Percentiles rank a stretch among this genome's conserved stretches.
phyloP scores from a whole-genome alignment of 2,888 invertebrate species.

The Lamellibrachia columna region DNA sequence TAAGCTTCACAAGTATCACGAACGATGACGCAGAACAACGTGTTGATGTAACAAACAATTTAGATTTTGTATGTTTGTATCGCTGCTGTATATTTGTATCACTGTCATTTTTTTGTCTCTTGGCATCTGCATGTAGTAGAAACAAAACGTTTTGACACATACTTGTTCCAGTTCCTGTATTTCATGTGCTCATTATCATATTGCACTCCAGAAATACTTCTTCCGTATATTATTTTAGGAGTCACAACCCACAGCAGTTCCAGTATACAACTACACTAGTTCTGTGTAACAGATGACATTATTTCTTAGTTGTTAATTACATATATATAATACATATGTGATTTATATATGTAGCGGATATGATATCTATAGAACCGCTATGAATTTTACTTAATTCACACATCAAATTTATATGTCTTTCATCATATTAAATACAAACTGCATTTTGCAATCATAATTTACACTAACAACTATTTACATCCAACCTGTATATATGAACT shows the following conservation, averaged over 20 bases:
- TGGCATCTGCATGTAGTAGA: not conserved
- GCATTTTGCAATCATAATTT: not conserved
- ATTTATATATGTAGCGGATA: not conserved
- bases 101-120: not conserved
- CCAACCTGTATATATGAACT: too few relatives aligned
- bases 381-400: not conserved
- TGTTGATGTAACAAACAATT: too few relatives aligned
- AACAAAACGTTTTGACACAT: not conserved
- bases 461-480: not conserved
- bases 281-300: not conserved
- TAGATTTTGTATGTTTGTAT: too few relatives aligned
- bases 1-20: too few relatives aligned
- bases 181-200: not conserved
- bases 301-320: not conserved
- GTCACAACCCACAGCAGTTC: not conserved
- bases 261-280: not conserved
- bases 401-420: not conserved
- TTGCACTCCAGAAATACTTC: not conserved
- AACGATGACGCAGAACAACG: too few relatives aligned
- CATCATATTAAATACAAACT: not conserved
- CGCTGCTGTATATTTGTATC: not conserved
- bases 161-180: not conserved
- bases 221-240: not conserved
- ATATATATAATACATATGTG: too few relatives aligned
- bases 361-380: not conserved